These are phyloP conservation scores for Syngnathoides biaculeatus DNA, from an alignment of 2,113 vertebrate genomes.

Conservation along the genomic window DNA sequence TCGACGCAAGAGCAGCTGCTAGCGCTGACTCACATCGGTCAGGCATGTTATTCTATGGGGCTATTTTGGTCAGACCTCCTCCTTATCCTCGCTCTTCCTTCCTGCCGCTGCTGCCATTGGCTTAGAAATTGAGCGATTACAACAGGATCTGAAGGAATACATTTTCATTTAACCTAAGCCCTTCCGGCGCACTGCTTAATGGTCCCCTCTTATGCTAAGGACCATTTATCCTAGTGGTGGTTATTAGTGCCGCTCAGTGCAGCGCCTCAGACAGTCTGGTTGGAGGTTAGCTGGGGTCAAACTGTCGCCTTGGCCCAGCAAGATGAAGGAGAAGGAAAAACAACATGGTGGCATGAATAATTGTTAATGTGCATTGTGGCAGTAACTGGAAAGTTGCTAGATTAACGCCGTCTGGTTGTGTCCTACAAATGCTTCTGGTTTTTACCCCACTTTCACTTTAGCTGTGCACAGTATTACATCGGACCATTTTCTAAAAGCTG, in stretches of 20 bases:
- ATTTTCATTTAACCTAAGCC: conserved; percentile 51
- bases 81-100: conserved; percentile 13
- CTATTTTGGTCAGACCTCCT: conserved; percentile 38
- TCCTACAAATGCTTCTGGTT: neutral
- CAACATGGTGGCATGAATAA: neutral
- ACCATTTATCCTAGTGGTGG: conserved; percentile 24
- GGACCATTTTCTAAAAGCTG: too few species aligned
- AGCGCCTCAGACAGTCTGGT: conserved; percentile 19
- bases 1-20: neutral
- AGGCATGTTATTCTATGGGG: conserved; percentile 32
- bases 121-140: conserved; percentile 51
- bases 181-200: conserved; percentile 30
- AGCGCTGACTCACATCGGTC: conserved; percentile 32
- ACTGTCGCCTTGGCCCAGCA: conserved; percentile 16
- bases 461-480: too few species aligned
- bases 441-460: neutral
- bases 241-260: conserved; percentile 12
- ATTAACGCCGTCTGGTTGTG: neutral
- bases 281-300: conserved; percentile 39
- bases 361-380: conserved; percentile 1
- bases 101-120: conserved; percentile 29
- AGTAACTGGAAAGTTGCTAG: neutral
- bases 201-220: conserved; percentile 28
- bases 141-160: conserved; percentile 31
- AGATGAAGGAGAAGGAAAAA: conserved; percentile 14